These are phyloP conservation scores for Basileuterus tristriatus DNA, from an alignment of 2,797 vertebrate species.

Conservation along the genomic window DNA sequence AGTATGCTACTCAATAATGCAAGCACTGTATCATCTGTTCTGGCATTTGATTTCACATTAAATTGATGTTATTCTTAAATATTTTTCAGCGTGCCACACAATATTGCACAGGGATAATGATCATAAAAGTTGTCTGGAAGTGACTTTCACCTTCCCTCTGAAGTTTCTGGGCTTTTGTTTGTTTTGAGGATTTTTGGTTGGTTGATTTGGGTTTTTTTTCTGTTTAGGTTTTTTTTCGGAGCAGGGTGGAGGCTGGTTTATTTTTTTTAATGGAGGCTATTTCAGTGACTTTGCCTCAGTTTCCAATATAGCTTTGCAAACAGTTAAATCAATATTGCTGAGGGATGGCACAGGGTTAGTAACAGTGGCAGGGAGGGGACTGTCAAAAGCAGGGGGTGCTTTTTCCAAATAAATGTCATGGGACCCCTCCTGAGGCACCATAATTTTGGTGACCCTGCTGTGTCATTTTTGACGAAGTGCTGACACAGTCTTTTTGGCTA, in stretches of 20 bases:
- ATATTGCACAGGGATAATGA: neutral
- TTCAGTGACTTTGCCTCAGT: neutral
- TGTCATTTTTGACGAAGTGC: neutral
- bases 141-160: neutral
- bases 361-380: neutral
- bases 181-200: neutral
- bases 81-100: neutral
- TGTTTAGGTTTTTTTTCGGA: fast-evolving
- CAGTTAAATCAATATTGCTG: neutral
- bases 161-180: neutral
- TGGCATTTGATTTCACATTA: slow-evolving; percentile 1
- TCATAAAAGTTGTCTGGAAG: neutral
- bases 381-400: neutral
- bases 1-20: neutral
- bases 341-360: neutral
- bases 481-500: neutral
- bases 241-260: fast-evolving
- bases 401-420: fast-evolving
- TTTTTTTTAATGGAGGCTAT: neutral
- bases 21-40: neutral
- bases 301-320: neutral
- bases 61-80: neutral
- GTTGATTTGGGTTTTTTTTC: fast-evolving
- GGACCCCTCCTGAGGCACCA: neutral
- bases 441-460: neutral